These are phyloP conservation scores for Lucinisca nassula DNA, from an alignment of 2,888 invertebrate species.

Conservation along the genomic window DNA sequence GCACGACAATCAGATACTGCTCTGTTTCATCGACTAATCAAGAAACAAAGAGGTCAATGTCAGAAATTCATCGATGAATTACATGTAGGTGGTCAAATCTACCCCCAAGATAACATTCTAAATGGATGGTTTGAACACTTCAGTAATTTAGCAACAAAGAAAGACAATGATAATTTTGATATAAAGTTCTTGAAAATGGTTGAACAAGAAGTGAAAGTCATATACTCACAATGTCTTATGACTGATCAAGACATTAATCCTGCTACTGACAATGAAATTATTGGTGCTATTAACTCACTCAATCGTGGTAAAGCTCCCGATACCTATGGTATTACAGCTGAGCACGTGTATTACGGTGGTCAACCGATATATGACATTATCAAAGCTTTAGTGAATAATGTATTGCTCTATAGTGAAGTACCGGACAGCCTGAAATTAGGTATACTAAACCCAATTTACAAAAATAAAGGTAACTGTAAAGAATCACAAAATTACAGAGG, in stretches of 20 bases:
- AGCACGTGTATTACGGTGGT: conserved; percentile 9
- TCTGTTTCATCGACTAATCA: background rate
- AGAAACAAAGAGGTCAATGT: background rate
- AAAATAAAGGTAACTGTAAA: conserved; percentile 17
- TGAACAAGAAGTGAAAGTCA: background rate
- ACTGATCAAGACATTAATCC: background rate
- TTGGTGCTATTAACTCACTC: background rate
- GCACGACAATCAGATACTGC: background rate
- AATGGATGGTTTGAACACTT: background rate
- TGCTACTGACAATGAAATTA: background rate
- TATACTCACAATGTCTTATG: background rate
- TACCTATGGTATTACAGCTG: background rate
- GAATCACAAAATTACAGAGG: background rate
- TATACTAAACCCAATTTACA: background rate
- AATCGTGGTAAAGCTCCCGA: conserved; percentile 4
- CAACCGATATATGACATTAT: background rate
- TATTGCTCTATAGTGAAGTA: background rate
- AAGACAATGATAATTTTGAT: background rate
- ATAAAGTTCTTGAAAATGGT: background rate
- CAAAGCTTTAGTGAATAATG: background rate
- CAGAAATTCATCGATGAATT: background rate
- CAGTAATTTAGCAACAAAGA: background rate
- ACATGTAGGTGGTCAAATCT: background rate
- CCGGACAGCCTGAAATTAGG: conserved; percentile 4
- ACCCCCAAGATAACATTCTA: background rate